Conservation (phyloP, 2,888 invertebrate species). For the Brachyopa scutellaris region DNA sequence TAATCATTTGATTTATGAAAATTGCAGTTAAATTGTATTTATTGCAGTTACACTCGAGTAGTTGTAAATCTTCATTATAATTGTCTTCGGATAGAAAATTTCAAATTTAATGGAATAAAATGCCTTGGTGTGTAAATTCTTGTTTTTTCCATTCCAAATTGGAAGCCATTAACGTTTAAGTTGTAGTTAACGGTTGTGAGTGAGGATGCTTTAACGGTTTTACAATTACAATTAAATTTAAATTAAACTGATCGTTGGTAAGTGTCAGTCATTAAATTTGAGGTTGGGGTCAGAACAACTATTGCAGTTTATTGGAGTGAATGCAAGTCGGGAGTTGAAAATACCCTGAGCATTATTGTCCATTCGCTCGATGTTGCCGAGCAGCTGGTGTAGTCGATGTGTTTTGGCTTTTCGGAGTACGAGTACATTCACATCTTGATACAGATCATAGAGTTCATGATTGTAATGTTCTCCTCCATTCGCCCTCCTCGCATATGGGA, state of each 20-base stretch:
- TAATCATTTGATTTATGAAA: conserved; percentile 71
- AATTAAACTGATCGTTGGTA: conserved; percentile 5
- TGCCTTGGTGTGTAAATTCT: conserved; percentile 13
- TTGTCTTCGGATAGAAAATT: conserved; percentile 35
- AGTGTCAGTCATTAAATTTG: no score
- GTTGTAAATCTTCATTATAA: conserved; percentile 70
- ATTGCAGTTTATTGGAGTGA: no score
- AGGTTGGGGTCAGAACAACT: no score
- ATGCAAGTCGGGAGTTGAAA: no score
- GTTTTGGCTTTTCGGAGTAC: no score
- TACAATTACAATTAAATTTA: conserved; percentile 19
- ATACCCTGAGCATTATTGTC: no score
- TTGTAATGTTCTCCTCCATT: no score
- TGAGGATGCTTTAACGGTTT: not conserved
- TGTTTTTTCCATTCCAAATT: conserved; percentile 19
- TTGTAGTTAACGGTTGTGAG: not conserved
- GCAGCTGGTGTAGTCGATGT: no score
- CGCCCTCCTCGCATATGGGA: no score
- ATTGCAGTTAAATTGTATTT: conserved; percentile 70
- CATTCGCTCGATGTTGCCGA: no score
- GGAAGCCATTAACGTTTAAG: conserved; percentile 16
- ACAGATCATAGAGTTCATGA: no score
- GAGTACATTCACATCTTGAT: no score
- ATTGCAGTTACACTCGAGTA: conserved; percentile 66
- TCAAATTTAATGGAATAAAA: conserved; percentile 37